Evolutionary conservation across 1,140 invertebrate genomes (phyloP).

Genomic region (Bombus huntii): DNA sequence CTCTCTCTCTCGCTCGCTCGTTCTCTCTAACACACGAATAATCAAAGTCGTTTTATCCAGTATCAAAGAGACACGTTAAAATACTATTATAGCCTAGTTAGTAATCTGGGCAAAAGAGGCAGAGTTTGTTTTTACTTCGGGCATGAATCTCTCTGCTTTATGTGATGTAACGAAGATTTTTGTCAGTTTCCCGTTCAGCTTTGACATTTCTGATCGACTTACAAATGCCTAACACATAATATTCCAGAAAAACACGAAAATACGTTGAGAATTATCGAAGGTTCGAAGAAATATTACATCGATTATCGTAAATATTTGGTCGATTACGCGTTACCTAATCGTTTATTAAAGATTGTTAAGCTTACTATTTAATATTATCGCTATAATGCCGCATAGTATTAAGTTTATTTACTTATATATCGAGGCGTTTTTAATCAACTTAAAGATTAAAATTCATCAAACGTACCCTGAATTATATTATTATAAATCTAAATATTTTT

Average conservation of each 20-base stretch:
- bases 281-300: neutral
- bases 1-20: neutral
- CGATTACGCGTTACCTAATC: constrained; percentile 22
- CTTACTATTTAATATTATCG: constrained; percentile 27
- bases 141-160: neutral
- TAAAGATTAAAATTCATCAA: constrained; percentile 17
- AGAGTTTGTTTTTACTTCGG: neutral
- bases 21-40: constrained; percentile 11
- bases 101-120: constrained; percentile 28
- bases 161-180: neutral
- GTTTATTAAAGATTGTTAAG: constrained; percentile 23
- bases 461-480: constrained; percentile 8
- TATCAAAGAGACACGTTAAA: constrained; percentile 58
- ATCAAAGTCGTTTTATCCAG: constrained; percentile 75
- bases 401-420: neutral
- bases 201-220: neutral
- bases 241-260: constrained; percentile 18
- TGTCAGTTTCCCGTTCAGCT: neutral
- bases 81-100: neutral
- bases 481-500: neutral
- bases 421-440: neutral
- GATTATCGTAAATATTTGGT: constrained; percentile 12
- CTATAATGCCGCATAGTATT: constrained; percentile 51
- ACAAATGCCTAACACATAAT: neutral
- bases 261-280: constrained; percentile 5